Percentiles rank a stretch among this genome's conserved stretches.
These are phyloP conservation scores for Morpho helenor DNA, from an alignment of 2,888 invertebrate genomes.

Conservation along the genomic window DNA sequence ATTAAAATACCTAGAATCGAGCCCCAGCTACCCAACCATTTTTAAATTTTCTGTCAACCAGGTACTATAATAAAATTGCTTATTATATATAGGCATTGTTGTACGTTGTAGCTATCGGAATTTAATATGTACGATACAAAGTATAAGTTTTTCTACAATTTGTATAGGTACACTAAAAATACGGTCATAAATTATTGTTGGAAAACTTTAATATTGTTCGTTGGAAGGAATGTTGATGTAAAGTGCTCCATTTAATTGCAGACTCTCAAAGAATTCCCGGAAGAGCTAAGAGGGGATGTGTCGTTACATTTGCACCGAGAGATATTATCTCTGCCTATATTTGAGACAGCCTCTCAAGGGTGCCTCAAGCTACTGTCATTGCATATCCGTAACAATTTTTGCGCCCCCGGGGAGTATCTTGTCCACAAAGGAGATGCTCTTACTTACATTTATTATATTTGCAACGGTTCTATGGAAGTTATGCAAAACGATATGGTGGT, in stretches of 20 bases:
- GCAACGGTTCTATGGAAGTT: constrained; percentile 98
- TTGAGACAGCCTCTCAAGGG: constrained; percentile 96
- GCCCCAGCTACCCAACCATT: too few relatives aligned
- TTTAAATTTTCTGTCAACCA: too few relatives aligned
- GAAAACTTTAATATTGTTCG: too few relatives aligned
- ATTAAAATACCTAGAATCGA: too few relatives aligned
- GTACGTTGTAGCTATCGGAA: too few relatives aligned
- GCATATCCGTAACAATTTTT: constrained; percentile 96
- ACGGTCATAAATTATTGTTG: too few relatives aligned
- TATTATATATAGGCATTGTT: too few relatives aligned
- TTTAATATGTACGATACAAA: too few relatives aligned
- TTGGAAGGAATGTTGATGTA: too few relatives aligned
- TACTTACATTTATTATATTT: constrained; percentile 95
- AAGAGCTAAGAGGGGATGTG: constrained; percentile 96
- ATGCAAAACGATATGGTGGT: constrained; percentile 98
- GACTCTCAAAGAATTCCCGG: constrained; percentile 97
- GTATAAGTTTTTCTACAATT: too few relatives aligned
- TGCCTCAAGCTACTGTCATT: constrained; percentile 94
- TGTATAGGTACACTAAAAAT: too few relatives aligned
- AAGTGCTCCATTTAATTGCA: constrained; percentile 55
- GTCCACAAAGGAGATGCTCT: constrained; percentile 97
- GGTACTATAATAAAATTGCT: too few relatives aligned
- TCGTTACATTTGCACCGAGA: constrained; percentile 97
- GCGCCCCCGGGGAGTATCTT: constrained; percentile 96
- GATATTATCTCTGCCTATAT: constrained; percentile 95